Conservation (phyloP, 2,888 invertebrate species). For the Coecobrya sp. region DNA sequence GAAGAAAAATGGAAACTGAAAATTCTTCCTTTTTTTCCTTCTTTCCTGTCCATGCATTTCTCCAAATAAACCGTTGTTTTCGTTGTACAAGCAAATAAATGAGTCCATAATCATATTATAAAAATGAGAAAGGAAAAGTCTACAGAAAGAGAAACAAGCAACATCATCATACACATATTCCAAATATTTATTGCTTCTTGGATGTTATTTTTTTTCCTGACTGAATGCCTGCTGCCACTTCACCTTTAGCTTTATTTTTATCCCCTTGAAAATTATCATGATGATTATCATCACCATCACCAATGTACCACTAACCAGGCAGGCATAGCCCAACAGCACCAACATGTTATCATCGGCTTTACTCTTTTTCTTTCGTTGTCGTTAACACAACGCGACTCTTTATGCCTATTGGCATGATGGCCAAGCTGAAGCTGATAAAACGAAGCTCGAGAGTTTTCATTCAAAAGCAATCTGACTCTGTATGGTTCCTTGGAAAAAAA, state of each 20-base stretch:
- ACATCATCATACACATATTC: slow-evolving; percentile 50
- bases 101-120: slow-evolving; percentile 57
- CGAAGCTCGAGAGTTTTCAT: slow-evolving; percentile 53
- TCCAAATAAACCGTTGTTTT: slow-evolving; percentile 31
- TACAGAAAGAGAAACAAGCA: not conserved
- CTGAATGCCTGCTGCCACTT: slow-evolving; percentile 63
- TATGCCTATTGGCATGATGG: slow-evolving; percentile 40
- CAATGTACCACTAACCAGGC: not conserved
- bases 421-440: slow-evolving; percentile 1
- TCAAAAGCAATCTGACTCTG: slow-evolving; percentile 75
- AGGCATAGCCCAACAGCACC: slow-evolving; percentile 52
- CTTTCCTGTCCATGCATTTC: not conserved
- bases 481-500: slow-evolving; percentile 73
- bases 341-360: slow-evolving; percentile 38
- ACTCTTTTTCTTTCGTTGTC: not conserved
- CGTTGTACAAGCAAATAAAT: slow-evolving; percentile 68
- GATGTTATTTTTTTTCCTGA: slow-evolving; percentile 2
- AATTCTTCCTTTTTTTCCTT: slow-evolving; percentile 2
- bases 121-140: slow-evolving; percentile 39
- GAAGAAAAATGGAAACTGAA: not conserved
- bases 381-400: slow-evolving; percentile 4
- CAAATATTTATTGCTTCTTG: slow-evolving; percentile 74
- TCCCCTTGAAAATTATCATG: slow-evolving; percentile 55
- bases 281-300: slow-evolving; percentile 24
- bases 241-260: slow-evolving; percentile 64